phyloP scores from a whole-genome alignment of 1,140 invertebrate genomes.

The Lepidostoma basale region DNA sequence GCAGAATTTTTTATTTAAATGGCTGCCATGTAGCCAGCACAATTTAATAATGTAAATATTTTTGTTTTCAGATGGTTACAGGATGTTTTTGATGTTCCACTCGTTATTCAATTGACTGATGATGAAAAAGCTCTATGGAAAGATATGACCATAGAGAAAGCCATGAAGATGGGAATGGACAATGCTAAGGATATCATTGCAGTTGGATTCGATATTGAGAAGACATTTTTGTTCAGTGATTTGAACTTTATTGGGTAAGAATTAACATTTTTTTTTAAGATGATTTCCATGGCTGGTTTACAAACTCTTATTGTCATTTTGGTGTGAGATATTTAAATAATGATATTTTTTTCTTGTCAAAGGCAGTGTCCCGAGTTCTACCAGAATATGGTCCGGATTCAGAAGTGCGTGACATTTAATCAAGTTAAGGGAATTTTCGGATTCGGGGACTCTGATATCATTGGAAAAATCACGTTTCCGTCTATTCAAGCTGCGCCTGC shows the following conservation, averaged over 20 bases:
- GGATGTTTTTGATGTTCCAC: constrained; percentile 95
- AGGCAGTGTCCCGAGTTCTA: constrained; percentile 89
- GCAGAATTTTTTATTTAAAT: not conserved
- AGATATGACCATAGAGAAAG: constrained; percentile 90
- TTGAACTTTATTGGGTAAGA: constrained; percentile 91
- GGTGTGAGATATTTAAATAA: not conserved
- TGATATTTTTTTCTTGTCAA: constrained; percentile 38
- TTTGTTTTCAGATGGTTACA: constrained; percentile 84
- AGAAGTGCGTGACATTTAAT: constrained; percentile 94
- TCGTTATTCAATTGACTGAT: constrained; percentile 97
- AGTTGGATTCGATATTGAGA: constrained; percentile 93
- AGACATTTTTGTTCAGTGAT: constrained; percentile 98
- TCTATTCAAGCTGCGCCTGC: constrained; percentile 95
- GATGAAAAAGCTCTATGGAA: constrained; percentile 99
- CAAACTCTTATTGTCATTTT: constrained; percentile 1
- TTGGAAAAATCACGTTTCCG: constrained; percentile 97
- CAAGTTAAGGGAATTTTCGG: constrained; percentile 97
- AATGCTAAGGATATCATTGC: constrained; percentile 99
- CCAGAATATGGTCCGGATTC: constrained; percentile 88
- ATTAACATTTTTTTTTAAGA: not conserved
- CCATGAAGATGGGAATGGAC: constrained; percentile 81
- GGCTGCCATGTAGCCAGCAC: constrained; percentile 20
- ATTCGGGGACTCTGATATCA: constrained; percentile 93
- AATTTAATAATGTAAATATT: constrained; percentile 47
- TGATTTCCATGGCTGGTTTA: not conserved